A percentile compares a stretch with the other conserved stretches of the same genome.
Evolutionary conservation across 2,797 vertebrate species (phyloP).

Genomic region (Morus bassanus): DNA sequence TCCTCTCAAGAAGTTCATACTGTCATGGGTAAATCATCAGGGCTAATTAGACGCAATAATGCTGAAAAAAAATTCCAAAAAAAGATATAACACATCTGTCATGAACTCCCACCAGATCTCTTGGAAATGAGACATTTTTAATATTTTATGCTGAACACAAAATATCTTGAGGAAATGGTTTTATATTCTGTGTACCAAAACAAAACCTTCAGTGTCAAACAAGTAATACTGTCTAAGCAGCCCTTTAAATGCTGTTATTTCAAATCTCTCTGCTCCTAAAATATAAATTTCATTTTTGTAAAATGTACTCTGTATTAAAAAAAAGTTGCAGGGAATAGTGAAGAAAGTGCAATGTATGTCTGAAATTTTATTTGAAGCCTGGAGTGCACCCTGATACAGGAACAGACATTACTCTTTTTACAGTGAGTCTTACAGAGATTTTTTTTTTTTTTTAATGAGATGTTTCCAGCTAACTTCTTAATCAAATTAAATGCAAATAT

Average conservation of each 20-base stretch:
- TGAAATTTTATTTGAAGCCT: conserved; percentile 32
- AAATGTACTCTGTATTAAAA: background rate
- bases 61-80: conserved; percentile 7
- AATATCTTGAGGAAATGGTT: conserved; percentile 76
- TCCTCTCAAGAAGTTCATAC: conserved; percentile 67
- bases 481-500: conserved; percentile 47
- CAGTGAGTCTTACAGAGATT: background rate
- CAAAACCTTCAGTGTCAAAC: conserved; percentile 66
- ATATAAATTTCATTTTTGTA: conserved; percentile 25
- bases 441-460: background rate
- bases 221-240: conserved; percentile 27
- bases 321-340: background rate
- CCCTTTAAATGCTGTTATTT: conserved; percentile 36
- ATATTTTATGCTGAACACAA: conserved; percentile 78
- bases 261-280: conserved; percentile 8
- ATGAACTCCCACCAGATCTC: conserved; percentile 77
- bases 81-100: conserved; percentile 72
- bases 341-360: background rate
- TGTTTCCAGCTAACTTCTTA: conserved; percentile 26
- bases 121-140: conserved; percentile 77
- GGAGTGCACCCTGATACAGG: background rate
- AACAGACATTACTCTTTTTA: background rate
- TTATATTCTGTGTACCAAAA: conserved; percentile 70
- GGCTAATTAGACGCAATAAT: conserved; percentile 76
- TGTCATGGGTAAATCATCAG: conserved; percentile 72